Evolutionary conservation across 2,888 invertebrate species (phyloP).

Genomic region (Himalopsyche japonica): DNA sequence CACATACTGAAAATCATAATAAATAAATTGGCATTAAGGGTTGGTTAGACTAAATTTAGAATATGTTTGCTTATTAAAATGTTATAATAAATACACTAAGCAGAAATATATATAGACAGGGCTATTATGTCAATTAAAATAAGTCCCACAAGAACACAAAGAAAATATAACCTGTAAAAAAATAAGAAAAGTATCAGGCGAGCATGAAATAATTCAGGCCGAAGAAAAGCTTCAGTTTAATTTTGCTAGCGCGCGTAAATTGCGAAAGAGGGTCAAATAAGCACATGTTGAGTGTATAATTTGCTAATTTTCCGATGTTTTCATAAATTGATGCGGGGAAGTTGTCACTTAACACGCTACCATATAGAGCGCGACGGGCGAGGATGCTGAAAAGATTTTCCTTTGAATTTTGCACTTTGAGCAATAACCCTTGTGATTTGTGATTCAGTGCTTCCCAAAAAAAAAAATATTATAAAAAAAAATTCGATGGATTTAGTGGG

Average conservation of each 20-base stretch:
- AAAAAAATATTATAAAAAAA: background rate
- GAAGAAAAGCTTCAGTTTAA: background rate
- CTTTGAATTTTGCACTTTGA: slow-evolving; percentile 1
- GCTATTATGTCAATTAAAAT: too few species aligned
- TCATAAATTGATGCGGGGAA: background rate
- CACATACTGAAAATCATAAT: too few species aligned
- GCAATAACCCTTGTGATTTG: background rate
- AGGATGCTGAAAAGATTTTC: background rate
- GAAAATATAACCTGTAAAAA: background rate
- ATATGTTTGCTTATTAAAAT: too few species aligned
- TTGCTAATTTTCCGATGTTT: background rate
- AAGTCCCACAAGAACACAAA: background rate
- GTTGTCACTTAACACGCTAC: background rate
- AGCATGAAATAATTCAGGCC: background rate
- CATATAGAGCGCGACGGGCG: background rate
- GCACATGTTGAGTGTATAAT: background rate
- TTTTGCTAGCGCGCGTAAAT: background rate
- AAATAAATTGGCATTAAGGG: too few species aligned
- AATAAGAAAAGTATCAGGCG: background rate
- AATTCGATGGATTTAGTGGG: background rate
- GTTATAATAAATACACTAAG: too few species aligned
- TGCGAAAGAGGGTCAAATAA: background rate
- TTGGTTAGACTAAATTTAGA: too few species aligned
- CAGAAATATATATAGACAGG: too few species aligned
- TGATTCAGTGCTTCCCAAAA: background rate